These are phyloP conservation scores for Penaeus indicus DNA, from an alignment of 1,140 invertebrate species.

Conservation along the genomic window DNA sequence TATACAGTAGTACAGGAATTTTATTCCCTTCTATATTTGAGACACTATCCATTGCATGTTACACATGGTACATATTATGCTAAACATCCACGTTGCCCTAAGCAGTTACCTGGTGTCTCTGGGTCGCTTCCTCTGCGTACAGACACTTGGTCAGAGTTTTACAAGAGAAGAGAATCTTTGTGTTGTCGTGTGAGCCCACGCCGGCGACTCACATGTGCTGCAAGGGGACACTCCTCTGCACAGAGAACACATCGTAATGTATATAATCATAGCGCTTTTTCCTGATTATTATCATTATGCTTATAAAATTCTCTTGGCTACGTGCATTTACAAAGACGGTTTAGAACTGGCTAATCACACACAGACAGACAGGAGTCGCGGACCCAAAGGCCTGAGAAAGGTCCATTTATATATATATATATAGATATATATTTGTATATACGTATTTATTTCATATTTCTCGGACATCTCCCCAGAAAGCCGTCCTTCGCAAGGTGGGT, in stretches of 20 bases:
- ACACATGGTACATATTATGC: no score
- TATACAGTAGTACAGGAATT: no score
- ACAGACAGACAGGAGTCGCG: not conserved
- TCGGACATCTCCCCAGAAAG: not conserved
- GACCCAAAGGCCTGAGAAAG: not conserved
- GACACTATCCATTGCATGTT: no score
- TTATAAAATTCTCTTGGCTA: conserved; percentile 49
- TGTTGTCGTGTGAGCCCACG: not conserved
- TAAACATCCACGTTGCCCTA: no score
- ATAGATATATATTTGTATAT: not conserved
- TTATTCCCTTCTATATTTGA: no score
- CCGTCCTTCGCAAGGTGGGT: not conserved
- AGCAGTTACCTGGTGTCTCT: no score
- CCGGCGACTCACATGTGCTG: not conserved
- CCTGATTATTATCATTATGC: conserved; percentile 39
- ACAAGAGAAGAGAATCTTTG: conserved; percentile 5
- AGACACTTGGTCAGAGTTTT: conserved; percentile 1
- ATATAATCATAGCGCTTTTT: conserved; percentile 36
- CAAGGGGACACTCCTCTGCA: conserved; percentile 29
- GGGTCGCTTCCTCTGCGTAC: not conserved
- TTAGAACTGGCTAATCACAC: conserved; percentile 39
- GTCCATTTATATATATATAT: not conserved
- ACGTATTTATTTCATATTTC: not conserved
- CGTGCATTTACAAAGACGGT: conserved; percentile 51
- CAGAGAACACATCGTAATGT: conserved; percentile 13